Conservation (phyloP, 2,797 vertebrate genomes). For the Alca torda region DNA sequence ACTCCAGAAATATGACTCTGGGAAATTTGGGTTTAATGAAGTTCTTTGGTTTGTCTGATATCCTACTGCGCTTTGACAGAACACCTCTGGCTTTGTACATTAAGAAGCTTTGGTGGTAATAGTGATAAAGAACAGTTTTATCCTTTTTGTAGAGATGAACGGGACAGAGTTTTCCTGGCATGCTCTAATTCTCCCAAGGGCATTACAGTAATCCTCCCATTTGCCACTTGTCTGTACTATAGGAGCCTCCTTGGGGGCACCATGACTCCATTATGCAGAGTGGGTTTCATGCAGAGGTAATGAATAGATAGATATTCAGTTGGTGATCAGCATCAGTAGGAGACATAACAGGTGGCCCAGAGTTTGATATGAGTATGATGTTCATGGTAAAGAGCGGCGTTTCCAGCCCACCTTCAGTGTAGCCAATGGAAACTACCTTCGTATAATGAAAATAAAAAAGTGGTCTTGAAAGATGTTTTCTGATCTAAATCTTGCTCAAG, state of each 20-base stretch:
- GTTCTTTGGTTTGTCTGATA: slow-evolving; percentile 4
- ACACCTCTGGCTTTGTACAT: background rate
- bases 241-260: background rate
- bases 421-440: background rate
- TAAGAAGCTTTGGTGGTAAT: background rate
- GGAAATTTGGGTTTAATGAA: slow-evolving; percentile 11
- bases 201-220: slow-evolving; percentile 15
- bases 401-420: background rate
- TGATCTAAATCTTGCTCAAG: background rate
- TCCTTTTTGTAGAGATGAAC: slow-evolving; percentile 8
- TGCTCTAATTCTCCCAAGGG: background rate
- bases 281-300: background rate
- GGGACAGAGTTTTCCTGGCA: background rate
- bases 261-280: background rate
- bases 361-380: background rate
- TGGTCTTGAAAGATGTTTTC: background rate
- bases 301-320: background rate
- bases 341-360: background rate
- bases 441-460: background rate
- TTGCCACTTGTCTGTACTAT: background rate
- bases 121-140: background rate
- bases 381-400: background rate
- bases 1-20: background rate
- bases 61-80: background rate
- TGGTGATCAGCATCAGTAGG: background rate